These are phyloP conservation scores for Trisateles emortualis DNA, from an alignment of 2,888 invertebrate species.

Conservation along the genomic window DNA sequence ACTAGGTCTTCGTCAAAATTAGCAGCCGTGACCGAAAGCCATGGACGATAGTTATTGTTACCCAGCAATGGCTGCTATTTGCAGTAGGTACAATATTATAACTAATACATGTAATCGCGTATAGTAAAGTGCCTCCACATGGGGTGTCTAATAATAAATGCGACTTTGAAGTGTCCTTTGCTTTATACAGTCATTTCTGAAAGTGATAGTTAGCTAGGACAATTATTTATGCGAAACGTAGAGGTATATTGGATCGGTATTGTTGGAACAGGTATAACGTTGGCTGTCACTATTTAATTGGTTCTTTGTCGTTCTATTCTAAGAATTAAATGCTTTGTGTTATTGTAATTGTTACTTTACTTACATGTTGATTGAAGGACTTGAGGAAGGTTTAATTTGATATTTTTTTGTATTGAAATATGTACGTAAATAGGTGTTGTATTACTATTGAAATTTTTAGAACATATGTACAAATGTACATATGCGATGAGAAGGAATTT, in stretches of 20 bases:
- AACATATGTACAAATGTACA: too few relatives aligned
- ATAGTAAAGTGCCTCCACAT: constrained; percentile 1
- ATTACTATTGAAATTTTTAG: not conserved
- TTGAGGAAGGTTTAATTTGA: too few relatives aligned
- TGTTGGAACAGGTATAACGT: constrained; percentile 5
- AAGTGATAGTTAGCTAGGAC: constrained; percentile 28
- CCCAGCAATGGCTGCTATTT: too few relatives aligned
- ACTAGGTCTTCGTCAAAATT: too few relatives aligned
- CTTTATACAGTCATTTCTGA: constrained; percentile 31
- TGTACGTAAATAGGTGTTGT: not conserved
- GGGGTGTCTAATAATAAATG: constrained; percentile 34
- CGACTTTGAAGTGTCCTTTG: constrained; percentile 30
- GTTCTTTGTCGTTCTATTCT: constrained; percentile 1
- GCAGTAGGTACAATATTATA: too few relatives aligned
- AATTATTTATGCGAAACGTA: constrained; percentile 39
- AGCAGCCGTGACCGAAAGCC: too few relatives aligned
- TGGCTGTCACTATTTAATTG: constrained; percentile 22
- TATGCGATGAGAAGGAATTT: too few relatives aligned
- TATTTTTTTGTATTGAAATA: too few relatives aligned
- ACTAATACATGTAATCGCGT: constrained; percentile 7
- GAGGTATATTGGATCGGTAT: constrained; percentile 12
- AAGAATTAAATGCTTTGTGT: not conserved
- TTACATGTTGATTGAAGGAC: not conserved
- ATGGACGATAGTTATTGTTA: too few relatives aligned
- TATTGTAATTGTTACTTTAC: not conserved